phyloP scores from a whole-genome alignment of 2,113 vertebrate genomes.

The Pseudorasbora parva region DNA sequence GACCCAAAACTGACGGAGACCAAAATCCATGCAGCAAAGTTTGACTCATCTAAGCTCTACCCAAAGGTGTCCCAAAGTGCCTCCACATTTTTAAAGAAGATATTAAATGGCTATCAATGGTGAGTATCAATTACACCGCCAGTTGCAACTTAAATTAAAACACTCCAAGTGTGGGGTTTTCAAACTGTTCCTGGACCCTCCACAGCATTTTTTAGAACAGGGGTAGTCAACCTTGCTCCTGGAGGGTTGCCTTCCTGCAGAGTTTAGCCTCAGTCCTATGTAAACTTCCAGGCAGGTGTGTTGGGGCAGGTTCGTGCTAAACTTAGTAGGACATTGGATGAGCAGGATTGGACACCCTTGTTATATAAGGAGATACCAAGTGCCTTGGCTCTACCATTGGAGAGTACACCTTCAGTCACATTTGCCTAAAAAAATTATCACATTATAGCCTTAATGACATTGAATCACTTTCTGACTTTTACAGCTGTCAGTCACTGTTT shows the following conservation, averaged over 20 bases:
- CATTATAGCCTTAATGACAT: no score
- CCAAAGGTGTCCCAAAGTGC: slow-evolving; percentile 94
- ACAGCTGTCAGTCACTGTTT: no score
- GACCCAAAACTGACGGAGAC: slow-evolving; percentile 83
- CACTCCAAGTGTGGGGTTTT: not conserved
- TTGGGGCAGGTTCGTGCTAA: no score
- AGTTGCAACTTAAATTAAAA: not conserved
- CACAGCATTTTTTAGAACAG: not conserved
- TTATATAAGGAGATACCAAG: no score
- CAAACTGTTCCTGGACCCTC: not conserved
- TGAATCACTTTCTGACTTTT: no score
- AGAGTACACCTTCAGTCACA: no score
- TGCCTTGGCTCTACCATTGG: no score
- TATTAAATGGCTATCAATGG: slow-evolving; percentile 91
- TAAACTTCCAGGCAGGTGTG: not conserved
- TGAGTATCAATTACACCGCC: slow-evolving; percentile 68
- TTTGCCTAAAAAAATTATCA: no score
- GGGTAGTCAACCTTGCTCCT: not conserved
- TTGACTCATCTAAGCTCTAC: slow-evolving; percentile 89
- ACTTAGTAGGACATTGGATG: no score
- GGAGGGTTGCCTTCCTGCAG: not conserved
- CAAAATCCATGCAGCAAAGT: slow-evolving; percentile 88
- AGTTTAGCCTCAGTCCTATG: not conserved
- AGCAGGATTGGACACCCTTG: no score
- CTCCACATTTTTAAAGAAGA: slow-evolving; percentile 90